These are phyloP conservation scores for Flexamia atlantica DNA, from an alignment of 2,888 invertebrate species.

Conservation along the genomic window DNA sequence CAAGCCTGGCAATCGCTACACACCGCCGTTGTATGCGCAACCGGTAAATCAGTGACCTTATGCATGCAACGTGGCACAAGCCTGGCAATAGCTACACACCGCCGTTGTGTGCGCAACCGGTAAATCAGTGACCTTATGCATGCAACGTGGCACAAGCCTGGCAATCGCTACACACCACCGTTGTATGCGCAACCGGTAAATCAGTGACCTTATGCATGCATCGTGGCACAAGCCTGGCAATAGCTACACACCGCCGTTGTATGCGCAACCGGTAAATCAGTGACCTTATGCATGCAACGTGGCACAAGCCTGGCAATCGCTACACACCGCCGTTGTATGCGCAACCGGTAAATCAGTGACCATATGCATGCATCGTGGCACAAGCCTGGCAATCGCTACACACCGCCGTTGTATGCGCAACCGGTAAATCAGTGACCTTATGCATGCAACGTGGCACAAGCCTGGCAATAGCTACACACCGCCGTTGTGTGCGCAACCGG, in stretches of 20 bases:
- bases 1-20: background rate
- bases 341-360: background rate
- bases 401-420: background rate
- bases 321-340: background rate
- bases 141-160: background rate
- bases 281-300: background rate
- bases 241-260: background rate
- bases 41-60: background rate
- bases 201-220: background rate
- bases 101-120: conserved; percentile 1
- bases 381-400: background rate
- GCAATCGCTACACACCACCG: background rate
- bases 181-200: conserved; percentile 1
- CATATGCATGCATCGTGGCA: background rate
- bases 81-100: background rate
- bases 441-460: background rate
- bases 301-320: background rate
- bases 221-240: background rate
- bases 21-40: background rate
- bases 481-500: conserved; percentile 1
- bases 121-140: background rate
- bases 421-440: background rate
- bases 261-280: background rate
- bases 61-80: background rate
- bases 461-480: background rate